phyloP scores from a whole-genome alignment of 2,113 vertebrate genomes.

The Leptocoma aspasia region DNA sequence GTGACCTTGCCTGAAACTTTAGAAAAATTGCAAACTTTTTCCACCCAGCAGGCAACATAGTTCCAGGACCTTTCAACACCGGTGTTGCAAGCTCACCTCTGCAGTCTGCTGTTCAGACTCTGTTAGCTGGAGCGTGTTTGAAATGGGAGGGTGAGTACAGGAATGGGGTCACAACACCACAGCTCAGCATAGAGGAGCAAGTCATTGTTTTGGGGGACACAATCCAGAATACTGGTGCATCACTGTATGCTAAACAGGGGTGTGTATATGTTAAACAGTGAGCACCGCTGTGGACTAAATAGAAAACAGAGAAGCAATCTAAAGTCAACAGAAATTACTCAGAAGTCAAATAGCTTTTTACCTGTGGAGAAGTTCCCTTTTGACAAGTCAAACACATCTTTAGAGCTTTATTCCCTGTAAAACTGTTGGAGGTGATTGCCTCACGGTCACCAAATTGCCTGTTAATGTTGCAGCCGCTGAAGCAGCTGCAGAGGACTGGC shows the following conservation, averaged over 20 bases:
- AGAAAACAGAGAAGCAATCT: neutral
- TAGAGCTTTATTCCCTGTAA: neutral
- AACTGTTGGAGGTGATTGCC: neutral
- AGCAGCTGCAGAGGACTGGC: neutral
- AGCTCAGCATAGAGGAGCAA: neutral
- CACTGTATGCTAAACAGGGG: neutral
- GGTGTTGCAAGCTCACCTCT: neutral
- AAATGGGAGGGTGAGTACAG: rapidly evolving
- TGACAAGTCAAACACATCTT: neutral
- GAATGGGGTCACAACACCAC: neutral
- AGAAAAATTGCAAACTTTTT: neutral
- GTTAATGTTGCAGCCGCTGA: neutral
- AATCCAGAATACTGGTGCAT: neutral
- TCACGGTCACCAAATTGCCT: neutral
- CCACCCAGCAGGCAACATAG: neutral
- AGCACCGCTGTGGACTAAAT: neutral
- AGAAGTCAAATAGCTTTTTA: neutral
- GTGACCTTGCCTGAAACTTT: neutral
- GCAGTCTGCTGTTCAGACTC: neutral
- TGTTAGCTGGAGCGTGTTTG: neutral
- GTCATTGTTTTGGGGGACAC: neutral
- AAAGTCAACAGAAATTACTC: neutral
- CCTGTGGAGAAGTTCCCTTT: neutral
- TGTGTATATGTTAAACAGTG: neutral
- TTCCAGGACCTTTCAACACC: neutral